These are phyloP conservation scores for Agrilus mali DNA, from an alignment of 2,888 invertebrate species.

Conservation along the genomic window DNA sequence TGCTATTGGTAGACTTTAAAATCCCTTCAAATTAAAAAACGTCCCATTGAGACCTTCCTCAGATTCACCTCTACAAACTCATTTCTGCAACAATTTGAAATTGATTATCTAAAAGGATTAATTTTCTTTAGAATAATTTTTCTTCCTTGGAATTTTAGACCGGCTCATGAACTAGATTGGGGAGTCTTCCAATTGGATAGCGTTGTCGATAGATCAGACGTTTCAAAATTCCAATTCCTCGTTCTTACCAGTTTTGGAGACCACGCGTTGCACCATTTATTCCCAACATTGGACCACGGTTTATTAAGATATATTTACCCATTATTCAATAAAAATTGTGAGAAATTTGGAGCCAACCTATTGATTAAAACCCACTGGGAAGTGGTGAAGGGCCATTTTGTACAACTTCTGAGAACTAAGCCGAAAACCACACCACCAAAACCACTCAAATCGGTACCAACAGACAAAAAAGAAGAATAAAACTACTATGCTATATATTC, in stretches of 20 bases:
- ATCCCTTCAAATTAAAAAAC: no score
- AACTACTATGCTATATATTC: no score
- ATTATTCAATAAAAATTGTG: slow-evolving; percentile 45
- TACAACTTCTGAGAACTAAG: slow-evolving; percentile 41
- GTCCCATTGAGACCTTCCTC: no score
- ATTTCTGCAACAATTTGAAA: no score
- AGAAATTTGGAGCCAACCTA: slow-evolving; percentile 46
- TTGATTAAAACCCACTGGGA: slow-evolving; percentile 41
- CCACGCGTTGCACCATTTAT: slow-evolving; percentile 69
- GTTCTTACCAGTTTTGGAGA: slow-evolving; percentile 65
- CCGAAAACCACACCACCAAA: slow-evolving; percentile 29
- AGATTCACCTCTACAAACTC: no score
- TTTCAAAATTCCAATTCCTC: slow-evolving; percentile 53
- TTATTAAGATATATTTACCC: slow-evolving; percentile 55
- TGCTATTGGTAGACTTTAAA: no score
- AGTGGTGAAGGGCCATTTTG: slow-evolving; percentile 54
- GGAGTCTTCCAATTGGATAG: slow-evolving; percentile 67
- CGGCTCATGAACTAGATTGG: slow-evolving; percentile 48
- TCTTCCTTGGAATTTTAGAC: slow-evolving; percentile 33
- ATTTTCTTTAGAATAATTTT: no score
- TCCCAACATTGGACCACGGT: slow-evolving; percentile 72
- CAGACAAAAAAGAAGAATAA: no score
- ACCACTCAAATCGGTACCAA: no score
- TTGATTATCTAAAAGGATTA: no score
- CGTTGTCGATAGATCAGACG: slow-evolving; percentile 56